Evolutionary conservation across 2,113 vertebrate genomes (phyloP).

Genomic region (Odocoileus virginianus): DNA sequence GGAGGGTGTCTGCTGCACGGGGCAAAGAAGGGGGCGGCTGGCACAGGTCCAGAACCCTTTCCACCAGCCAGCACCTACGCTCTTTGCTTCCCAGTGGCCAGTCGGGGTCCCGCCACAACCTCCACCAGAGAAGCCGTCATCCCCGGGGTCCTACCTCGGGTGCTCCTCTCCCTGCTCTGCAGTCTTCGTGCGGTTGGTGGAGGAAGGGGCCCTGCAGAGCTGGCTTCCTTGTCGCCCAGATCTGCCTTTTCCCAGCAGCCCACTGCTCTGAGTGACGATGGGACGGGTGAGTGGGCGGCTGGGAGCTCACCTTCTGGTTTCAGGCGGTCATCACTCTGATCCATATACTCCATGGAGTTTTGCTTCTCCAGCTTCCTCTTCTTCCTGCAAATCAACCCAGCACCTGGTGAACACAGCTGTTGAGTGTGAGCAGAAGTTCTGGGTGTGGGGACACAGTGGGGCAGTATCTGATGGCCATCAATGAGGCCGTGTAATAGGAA

Average conservation of each 20-base stretch:
- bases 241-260: constrained; percentile 46
- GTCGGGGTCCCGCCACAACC: neutral
- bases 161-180: constrained; percentile 1
- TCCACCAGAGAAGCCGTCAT: neutral
- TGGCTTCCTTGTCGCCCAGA: constrained; percentile 6
- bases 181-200: constrained; percentile 18
- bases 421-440: neutral
- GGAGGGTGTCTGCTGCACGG: constrained; percentile 86
- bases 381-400: constrained; percentile 80
- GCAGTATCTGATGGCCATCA: neutral
- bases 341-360: constrained; percentile 83
- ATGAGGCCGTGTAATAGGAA: neutral
- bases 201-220: constrained; percentile 37
- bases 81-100: neutral
- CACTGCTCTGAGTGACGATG: constrained; percentile 1
- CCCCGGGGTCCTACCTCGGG: constrained; percentile 5
- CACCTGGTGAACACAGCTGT: neutral
- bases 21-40: neutral
- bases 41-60: neutral
- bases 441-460: neutral
- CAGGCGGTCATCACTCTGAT: constrained; percentile 85
- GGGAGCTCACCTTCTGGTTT: constrained; percentile 88
- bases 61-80: neutral
- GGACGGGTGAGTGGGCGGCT: neutral
- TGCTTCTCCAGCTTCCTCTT: constrained; percentile 86